Percentiles rank a stretch among this genome's conserved stretches.
These are phyloP conservation scores for Onychostruthus taczanowskii DNA, from an alignment of 2,113 vertebrate species.

Conservation along the genomic window DNA sequence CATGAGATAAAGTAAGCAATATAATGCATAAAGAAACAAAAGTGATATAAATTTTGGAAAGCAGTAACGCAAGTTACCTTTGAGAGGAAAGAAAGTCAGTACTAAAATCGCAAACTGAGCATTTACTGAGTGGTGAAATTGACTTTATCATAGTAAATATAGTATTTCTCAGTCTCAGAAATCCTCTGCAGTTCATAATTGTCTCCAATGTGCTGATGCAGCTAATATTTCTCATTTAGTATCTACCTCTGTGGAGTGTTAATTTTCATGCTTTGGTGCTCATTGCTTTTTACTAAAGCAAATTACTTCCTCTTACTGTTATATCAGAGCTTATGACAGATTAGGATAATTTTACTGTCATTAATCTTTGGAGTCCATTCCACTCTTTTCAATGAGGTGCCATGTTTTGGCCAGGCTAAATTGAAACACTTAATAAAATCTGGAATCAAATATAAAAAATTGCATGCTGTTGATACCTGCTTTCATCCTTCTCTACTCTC, in stretches of 20 bases:
- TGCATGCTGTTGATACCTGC: not conserved
- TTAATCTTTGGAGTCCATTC: slow-evolving; percentile 46
- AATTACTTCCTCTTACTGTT: slow-evolving; percentile 35
- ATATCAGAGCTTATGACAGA: slow-evolving; percentile 38
- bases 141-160: slow-evolving; percentile 19
- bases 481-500: not conserved
- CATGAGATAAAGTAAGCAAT: slow-evolving; percentile 14
- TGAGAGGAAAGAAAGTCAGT: not conserved
- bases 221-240: slow-evolving; percentile 56
- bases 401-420: not conserved
- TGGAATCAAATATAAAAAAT: not conserved
- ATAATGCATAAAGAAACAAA: not conserved
- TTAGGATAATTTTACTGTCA: slow-evolving; percentile 45
- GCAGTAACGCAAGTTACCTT: not conserved
- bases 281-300: slow-evolving; percentile 43
- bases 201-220: slow-evolving; percentile 38
- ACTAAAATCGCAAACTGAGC: slow-evolving; percentile 1
- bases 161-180: not conserved
- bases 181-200: slow-evolving; percentile 3
- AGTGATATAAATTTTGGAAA: not conserved
- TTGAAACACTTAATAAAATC: slow-evolving; percentile 17
- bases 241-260: slow-evolving; percentile 50
- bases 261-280: slow-evolving; percentile 60
- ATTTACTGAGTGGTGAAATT: not conserved
- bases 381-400: slow-evolving; percentile 5